Conservation (phyloP, 2,113 vertebrate genomes). For the Equus quagga region DNA sequence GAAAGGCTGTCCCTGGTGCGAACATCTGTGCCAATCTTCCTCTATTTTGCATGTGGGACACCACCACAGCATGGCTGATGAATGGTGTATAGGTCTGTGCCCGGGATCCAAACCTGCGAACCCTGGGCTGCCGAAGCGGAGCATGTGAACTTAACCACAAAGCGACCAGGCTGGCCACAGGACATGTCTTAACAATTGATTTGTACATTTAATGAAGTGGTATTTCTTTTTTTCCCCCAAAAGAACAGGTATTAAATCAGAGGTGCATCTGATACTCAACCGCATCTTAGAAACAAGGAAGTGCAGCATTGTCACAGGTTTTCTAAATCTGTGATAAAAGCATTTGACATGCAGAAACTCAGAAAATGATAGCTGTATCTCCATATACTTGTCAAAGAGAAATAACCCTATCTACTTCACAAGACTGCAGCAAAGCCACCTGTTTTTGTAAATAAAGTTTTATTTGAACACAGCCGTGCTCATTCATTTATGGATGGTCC, state of each 20-base stretch:
- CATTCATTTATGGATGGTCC: neutral
- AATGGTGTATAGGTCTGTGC: too few species aligned
- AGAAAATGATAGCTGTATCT: neutral
- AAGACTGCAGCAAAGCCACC: neutral
- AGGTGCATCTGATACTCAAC: neutral
- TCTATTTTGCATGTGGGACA: too few species aligned
- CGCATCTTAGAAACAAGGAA: neutral
- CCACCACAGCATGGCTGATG: too few species aligned
- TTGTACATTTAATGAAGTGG: neutral
- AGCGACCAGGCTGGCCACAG: neutral
- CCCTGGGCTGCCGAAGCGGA: too few species aligned
- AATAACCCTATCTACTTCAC: neutral
- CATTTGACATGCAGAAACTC: neutral
- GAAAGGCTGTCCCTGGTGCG: too few species aligned
- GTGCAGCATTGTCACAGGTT: neutral
- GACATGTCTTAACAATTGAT: neutral
- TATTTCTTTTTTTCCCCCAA: neutral
- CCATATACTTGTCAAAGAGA: neutral
- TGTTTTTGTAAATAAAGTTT: neutral
- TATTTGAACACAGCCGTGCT: neutral
- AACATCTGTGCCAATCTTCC: too few species aligned
- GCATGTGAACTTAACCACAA: too few species aligned
- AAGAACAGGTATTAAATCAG: neutral
- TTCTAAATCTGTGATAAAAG: neutral
- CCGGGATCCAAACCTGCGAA: too few species aligned